phyloP scores from a whole-genome alignment of 2,888 invertebrate species.

The Cephonodes hylas region DNA sequence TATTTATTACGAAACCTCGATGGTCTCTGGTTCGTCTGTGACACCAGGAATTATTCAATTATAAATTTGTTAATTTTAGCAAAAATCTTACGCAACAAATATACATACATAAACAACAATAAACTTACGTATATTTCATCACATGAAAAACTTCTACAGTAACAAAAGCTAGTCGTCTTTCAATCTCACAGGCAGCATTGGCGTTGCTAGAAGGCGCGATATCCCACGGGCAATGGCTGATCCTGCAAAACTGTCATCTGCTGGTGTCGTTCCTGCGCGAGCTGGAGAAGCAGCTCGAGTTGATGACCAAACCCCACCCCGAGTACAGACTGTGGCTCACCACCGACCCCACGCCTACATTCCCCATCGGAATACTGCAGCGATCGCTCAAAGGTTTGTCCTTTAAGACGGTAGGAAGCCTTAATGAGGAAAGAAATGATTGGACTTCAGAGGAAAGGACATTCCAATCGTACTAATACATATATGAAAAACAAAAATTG shows the following conservation, averaged over 20 bases:
- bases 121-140: neutral
- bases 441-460: too few species aligned
- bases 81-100: too few species aligned
- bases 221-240: slow-evolving; percentile 92
- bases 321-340: slow-evolving; percentile 97
- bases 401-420: too few species aligned
- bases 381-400: slow-evolving; percentile 92
- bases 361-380: slow-evolving; percentile 95
- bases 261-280: slow-evolving; percentile 88
- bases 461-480: too few species aligned
- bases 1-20: too few species aligned
- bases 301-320: slow-evolving; percentile 90
- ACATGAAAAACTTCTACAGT: too few species aligned
- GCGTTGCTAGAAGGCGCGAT: slow-evolving; percentile 85
- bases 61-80: too few species aligned
- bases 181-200: slow-evolving; percentile 82
- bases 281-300: slow-evolving; percentile 91
- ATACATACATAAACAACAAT: too few species aligned
- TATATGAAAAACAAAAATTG: too few species aligned
- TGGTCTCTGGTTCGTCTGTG: too few species aligned
- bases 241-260: slow-evolving; percentile 96
- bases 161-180: neutral
- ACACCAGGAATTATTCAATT: too few species aligned
- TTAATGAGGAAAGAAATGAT: too few species aligned
- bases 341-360: slow-evolving; percentile 92